These are phyloP conservation scores for Deilephila porcellus DNA, from an alignment of 2,888 invertebrate genomes.

Conservation along the genomic window DNA sequence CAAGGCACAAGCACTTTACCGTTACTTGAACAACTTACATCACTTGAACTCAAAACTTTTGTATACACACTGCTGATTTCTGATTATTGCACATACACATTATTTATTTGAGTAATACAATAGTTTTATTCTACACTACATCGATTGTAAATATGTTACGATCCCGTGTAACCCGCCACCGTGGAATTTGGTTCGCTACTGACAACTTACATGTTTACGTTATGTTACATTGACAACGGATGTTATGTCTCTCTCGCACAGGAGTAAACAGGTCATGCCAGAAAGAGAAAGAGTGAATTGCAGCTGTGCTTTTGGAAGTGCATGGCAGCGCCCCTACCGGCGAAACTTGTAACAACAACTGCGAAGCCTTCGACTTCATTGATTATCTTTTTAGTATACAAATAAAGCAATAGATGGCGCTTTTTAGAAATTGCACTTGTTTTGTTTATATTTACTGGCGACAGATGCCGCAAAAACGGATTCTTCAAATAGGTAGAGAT, in stretches of 20 bases:
- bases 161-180: conserved; percentile 52
- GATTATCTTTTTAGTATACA: conserved; percentile 37
- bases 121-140: conserved; percentile 1
- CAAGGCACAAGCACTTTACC: conserved; percentile 56
- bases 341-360: conserved; percentile 40
- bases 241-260: conserved; percentile 49
- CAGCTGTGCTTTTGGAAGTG: conserved; percentile 13
- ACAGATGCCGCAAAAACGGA: not conserved
- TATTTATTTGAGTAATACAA: conserved; percentile 41
- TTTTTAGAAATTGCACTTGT: not conserved
- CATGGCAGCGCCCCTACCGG: conserved; percentile 40
- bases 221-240: conserved; percentile 64
- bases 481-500: not conserved
- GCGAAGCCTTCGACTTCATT: conserved; percentile 41
- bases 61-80: conserved; percentile 42
- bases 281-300: conserved; percentile 44
- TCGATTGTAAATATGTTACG: conserved; percentile 18
- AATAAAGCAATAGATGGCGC: conserved; percentile 47
- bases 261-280: conserved; percentile 9
- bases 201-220: conserved; percentile 72
- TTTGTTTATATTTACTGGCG: not conserved
- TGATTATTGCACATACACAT: conserved; percentile 42
- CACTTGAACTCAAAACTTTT: conserved; percentile 44
- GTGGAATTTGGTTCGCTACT: conserved; percentile 68
- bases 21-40: conserved; percentile 64